Percentiles rank a stretch among this genome's conserved stretches.
Conservation (phyloP, 2,113 vertebrate species). For the Gorsachius goisagi region DNA sequence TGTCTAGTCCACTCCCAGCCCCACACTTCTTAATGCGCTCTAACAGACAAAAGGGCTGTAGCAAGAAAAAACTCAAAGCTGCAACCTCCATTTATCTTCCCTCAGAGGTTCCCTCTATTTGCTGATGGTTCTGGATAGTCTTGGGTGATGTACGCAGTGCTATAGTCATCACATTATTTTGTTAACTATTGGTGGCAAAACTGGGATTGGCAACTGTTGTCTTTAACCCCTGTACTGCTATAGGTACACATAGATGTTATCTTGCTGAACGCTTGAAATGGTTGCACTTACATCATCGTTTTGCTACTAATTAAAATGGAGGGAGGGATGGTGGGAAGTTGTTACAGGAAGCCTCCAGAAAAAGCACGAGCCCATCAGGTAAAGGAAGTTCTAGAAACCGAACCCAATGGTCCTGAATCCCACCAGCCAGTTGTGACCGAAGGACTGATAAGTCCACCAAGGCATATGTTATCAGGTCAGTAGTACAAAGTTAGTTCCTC, state of each 20-base stretch:
- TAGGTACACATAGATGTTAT: neutral
- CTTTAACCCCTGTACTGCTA: neutral
- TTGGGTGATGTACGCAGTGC: neutral
- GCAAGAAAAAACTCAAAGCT: neutral
- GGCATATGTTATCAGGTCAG: neutral
- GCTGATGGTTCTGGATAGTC: neutral
- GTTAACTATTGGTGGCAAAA: neutral
- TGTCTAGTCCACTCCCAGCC: neutral
- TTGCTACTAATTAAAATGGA: neutral
- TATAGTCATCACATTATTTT: neutral
- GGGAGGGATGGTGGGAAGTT: neutral
- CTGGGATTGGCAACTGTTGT: neutral
- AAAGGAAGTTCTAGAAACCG: neutral
- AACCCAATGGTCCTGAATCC: neutral
- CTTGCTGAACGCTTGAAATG: neutral
- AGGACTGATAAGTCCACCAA: neutral
- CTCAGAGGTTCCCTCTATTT: neutral
- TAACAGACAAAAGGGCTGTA: neutral
- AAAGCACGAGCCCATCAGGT: rapidly evolving
- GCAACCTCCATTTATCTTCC: neutral
- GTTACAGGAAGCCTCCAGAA: neutral
- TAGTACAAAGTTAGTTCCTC: neutral
- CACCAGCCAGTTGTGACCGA: neutral
- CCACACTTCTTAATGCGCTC: neutral
- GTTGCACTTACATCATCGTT: neutral